phyloP scores from a whole-genome alignment of 2,797 vertebrate species.

The Acanthis flammea region DNA sequence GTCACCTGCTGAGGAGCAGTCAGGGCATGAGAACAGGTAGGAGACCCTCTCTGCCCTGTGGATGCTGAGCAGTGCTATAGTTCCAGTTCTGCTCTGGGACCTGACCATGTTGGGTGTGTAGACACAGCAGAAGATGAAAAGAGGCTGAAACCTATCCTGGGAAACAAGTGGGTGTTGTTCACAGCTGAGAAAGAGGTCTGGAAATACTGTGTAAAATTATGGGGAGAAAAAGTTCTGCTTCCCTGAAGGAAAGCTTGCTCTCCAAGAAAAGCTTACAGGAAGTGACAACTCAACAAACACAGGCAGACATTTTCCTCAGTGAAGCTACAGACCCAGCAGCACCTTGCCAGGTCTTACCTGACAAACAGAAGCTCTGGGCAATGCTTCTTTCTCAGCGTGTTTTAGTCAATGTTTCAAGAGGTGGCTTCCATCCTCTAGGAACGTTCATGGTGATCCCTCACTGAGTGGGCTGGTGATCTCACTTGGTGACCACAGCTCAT shows the following conservation, averaged over 20 bases:
- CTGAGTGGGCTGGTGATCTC: background rate
- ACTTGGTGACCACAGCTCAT: background rate
- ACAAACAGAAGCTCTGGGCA: background rate
- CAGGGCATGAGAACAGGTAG: rapidly evolving
- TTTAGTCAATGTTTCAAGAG: background rate
- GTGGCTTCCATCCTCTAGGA: background rate
- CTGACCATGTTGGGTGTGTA: rapidly evolving
- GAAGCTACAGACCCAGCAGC: background rate
- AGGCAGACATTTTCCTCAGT: background rate
- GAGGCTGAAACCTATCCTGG: background rate
- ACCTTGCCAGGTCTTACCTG: background rate
- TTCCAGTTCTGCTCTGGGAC: background rate
- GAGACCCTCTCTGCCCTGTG: rapidly evolving
- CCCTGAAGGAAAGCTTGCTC: background rate
- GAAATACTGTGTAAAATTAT: background rate
- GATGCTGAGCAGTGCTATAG: background rate
- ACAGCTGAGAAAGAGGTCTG: background rate
- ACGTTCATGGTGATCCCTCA: background rate
- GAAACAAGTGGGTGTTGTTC: background rate
- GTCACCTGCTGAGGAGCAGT: rapidly evolving
- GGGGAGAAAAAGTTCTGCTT: background rate
- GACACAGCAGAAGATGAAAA: background rate
- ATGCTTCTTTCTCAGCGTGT: background rate
- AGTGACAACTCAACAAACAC: background rate
- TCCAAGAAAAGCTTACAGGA: background rate